These are phyloP conservation scores for Motacilla tschutschensis DNA, from an alignment of 2,113 vertebrate genomes.

Conservation along the genomic window DNA sequence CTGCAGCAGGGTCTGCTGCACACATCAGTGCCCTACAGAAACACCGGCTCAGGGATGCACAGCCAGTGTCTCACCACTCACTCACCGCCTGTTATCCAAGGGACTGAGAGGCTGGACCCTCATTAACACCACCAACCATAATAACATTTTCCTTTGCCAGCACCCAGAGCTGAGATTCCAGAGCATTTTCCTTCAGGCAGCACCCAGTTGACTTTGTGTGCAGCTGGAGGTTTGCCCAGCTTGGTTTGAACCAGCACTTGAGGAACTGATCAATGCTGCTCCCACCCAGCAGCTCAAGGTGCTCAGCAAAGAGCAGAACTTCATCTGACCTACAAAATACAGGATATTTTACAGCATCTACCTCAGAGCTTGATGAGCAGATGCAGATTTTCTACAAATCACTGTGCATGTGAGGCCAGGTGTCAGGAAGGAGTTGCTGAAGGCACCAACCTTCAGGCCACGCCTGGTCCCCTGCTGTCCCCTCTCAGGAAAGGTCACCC, in stretches of 20 bases:
- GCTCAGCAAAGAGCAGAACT: background rate
- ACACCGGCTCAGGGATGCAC: background rate
- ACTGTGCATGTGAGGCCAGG: background rate
- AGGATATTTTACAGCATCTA: background rate
- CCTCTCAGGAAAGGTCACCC: background rate
- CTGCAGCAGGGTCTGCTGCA: background rate
- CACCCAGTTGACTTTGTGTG: background rate
- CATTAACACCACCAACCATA: fast-evolving
- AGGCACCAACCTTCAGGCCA: background rate
- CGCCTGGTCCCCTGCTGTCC: fast-evolving
- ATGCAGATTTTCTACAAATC: background rate
- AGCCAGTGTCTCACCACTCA: fast-evolving
- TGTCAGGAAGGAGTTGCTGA: background rate
- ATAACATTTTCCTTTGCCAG: background rate
- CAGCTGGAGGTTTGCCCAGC: background rate
- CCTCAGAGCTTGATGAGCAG: background rate
- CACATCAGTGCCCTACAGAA: background rate
- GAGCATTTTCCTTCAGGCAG: background rate
- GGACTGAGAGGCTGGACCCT: background rate
- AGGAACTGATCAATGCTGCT: background rate
- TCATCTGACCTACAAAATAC: background rate
- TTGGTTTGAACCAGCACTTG: background rate
- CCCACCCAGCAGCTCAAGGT: background rate
- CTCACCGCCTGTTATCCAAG: fast-evolving
- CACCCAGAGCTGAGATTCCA: background rate